A percentile compares a stretch with the other conserved stretches of the same genome.
These are phyloP conservation scores for Myiothlypis coronata DNA, from an alignment of 2,797 vertebrate genomes.

Conservation along the genomic window DNA sequence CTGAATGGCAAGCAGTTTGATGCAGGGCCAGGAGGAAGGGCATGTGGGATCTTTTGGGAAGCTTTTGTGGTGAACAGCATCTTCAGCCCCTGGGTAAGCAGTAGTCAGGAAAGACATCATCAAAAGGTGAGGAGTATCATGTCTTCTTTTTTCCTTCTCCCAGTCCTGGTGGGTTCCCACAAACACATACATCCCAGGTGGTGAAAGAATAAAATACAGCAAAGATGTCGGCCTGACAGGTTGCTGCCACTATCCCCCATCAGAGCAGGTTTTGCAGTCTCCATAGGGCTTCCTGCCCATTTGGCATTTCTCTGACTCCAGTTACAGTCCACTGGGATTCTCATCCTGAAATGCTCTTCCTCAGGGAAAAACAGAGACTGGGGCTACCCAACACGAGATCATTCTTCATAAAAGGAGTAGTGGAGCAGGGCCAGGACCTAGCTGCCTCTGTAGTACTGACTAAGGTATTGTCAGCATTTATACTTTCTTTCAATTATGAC, in stretches of 20 bases:
- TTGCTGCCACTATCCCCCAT: neutral
- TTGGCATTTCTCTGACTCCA: neutral
- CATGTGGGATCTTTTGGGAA: neutral
- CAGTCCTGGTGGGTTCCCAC: neutral
- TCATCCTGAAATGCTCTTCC: neutral
- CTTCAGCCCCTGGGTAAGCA: neutral
- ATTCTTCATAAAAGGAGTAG: neutral
- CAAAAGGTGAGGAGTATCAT: neutral
- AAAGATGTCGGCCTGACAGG: neutral
- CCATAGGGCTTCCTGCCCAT: neutral
- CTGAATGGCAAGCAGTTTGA: neutral
- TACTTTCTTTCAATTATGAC: slow-evolving; percentile 15
- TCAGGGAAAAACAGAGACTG: neutral
- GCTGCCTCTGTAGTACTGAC: neutral
- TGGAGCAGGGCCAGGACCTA: neutral
- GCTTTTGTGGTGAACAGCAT: neutral
- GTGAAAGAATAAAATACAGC: neutral
- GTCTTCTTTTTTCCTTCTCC: neutral
- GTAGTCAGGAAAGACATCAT: neutral
- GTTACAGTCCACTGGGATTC: fast-evolving
- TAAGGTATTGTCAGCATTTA: neutral
- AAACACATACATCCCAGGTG: neutral
- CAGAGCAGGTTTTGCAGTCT: neutral
- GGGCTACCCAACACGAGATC: neutral
- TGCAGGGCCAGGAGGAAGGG: neutral